These are phyloP conservation scores for Takifugu flavidus DNA, from an alignment of 2,113 vertebrate genomes.

Conservation along the genomic window DNA sequence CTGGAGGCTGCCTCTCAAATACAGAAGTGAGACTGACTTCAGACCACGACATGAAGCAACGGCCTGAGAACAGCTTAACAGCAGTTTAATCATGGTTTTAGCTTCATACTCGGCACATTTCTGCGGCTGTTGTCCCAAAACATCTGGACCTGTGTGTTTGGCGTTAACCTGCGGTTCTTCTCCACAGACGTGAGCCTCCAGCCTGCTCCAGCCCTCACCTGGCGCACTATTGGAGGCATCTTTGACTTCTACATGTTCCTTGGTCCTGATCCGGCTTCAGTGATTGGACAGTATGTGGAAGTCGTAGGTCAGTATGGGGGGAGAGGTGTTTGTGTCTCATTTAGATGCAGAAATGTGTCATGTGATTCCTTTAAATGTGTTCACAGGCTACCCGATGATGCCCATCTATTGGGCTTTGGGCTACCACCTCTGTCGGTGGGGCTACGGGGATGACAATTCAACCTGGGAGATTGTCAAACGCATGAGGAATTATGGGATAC, in stretches of 20 bases:
- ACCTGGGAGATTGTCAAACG: constrained; percentile 81
- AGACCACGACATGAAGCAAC: constrained; percentile 1
- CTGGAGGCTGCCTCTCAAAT: neutral
- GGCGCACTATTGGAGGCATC: constrained; percentile 85
- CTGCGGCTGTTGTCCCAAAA: too few species aligned
- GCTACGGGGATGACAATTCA: constrained; percentile 76
- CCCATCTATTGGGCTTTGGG: constrained; percentile 83
- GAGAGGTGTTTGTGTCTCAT: neutral
- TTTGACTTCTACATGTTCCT: constrained; percentile 87
- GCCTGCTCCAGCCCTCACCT: constrained; percentile 82
- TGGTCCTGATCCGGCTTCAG: constrained; percentile 75
- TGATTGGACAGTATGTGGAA: constrained; percentile 82
- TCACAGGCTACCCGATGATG: constrained; percentile 79
- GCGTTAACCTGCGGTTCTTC: neutral
- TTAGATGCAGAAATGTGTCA: neutral
- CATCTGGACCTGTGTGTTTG: too few species aligned
- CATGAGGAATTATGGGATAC: constrained; percentile 77
- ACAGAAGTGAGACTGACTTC: neutral
- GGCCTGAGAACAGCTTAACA: neutral
- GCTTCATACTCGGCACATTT: too few species aligned
- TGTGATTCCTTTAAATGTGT: neutral
- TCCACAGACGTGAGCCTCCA: constrained; percentile 82
- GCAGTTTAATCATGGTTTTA: neutral
- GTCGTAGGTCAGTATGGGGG: constrained; percentile 77
- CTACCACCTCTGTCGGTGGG: constrained; percentile 90